Evolutionary conservation across 2,888 invertebrate species (phyloP), one percentile per base, ranked within the genome.

Genomic region (Melinopterus prodromus): DNA sequence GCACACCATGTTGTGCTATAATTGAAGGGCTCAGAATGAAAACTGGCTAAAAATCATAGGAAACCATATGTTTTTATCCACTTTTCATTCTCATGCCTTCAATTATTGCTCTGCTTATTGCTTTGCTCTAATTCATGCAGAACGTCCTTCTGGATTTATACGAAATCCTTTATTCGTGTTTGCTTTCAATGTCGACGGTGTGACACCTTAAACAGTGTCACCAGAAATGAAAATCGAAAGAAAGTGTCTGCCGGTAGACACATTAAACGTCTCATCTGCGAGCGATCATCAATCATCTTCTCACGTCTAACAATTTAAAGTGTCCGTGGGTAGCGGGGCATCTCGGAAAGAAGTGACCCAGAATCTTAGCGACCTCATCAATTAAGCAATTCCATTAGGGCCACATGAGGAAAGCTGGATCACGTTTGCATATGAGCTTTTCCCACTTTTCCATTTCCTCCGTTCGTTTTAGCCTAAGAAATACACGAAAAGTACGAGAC

Each of bases 181-280:
- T 53, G 53, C 53, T 53, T 53, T 53, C 12, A 53, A 53, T 53
- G 53, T 1, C 53, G 53, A 53, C 12, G 53, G 2, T 53, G 53
- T 53, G 53, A 53, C 53, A 53, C 53, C 53, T 53, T 53, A 53
- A 53, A 53, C 53, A 6, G 53, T 53, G 53, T 53, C 53, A 53
- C 53, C 53, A 53, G 5, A 53, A 53, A 53, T 53, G 53, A 53
- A 53, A 53, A 53, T 12, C 53, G 53, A 2, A 53, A 53, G 53
- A 53, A 53, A 53, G 53, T 53, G 53, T 53, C 53, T 53, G 53
- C 53, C 9, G 53, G 53, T 53, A 53, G 3, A 53, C 53, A 12
- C 53, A 53, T 53, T 53, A 53, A 53, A 53, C 53, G 53, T 53
- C 53, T 53, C 53, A 53, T 53, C 53, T 53, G 53, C 53, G 53